These are phyloP conservation scores for Meiosimyza decipiens DNA, from an alignment of 2,888 invertebrate species.

Conservation along the genomic window DNA sequence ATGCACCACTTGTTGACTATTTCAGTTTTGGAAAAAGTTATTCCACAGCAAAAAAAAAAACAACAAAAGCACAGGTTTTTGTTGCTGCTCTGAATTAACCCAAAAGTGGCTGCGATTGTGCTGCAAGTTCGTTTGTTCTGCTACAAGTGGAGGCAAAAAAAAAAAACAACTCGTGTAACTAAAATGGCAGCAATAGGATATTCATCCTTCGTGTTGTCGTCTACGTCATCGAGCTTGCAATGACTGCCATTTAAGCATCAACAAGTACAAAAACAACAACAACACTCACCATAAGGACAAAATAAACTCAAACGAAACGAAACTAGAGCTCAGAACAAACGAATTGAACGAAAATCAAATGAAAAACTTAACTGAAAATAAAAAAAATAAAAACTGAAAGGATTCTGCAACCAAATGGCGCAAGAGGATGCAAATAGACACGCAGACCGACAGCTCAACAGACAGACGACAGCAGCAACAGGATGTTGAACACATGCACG, in stretches of 20 bases:
- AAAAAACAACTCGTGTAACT: conserved; percentile 6
- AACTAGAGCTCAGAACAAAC: conserved; percentile 20
- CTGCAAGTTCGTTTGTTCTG: neutral
- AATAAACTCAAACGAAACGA: conserved; percentile 4
- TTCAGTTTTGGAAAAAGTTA: too few species aligned
- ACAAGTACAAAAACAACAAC: neutral
- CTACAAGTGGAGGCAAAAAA: neutral
- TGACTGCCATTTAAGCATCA: conserved; percentile 19
- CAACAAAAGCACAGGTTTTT: neutral
- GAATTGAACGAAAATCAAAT: conserved; percentile 26
- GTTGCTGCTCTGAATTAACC: neutral
- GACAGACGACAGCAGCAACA: neutral
- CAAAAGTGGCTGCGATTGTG: conserved; percentile 9
- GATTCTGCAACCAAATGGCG: conserved; percentile 14
- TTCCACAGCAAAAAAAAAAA: too few species aligned
- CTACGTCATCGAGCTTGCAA: conserved; percentile 16
- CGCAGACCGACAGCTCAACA: conserved; percentile 15
- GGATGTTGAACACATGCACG: too few species aligned
- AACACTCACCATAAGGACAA: too few species aligned
- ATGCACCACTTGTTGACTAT: too few species aligned
- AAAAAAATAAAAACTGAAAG: neutral
- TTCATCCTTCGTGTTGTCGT: conserved; percentile 18
- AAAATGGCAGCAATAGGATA: conserved; percentile 14
- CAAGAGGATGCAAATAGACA: conserved; percentile 23
- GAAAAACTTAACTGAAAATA: neutral